phyloP scores from a whole-genome alignment of 2,113 vertebrate species.

The Connochaetes taurinus region DNA sequence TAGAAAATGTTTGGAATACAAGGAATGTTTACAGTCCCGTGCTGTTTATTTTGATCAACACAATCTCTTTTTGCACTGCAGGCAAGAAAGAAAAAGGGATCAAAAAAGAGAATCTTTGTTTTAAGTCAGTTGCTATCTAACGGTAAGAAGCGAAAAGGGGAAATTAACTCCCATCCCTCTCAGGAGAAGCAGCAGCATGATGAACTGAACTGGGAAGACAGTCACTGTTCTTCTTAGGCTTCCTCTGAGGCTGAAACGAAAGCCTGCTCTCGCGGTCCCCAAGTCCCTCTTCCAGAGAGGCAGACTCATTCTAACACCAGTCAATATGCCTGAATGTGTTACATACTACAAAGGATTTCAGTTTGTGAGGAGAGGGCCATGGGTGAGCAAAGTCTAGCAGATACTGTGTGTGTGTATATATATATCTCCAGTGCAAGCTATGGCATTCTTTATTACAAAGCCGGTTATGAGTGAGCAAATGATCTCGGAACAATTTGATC shows the following conservation, averaged over 20 bases:
- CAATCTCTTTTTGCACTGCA: conserved; percentile 61
- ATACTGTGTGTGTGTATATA: neutral
- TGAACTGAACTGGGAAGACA: conserved; percentile 58
- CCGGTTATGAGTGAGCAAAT: neutral
- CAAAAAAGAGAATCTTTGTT: conserved; percentile 34
- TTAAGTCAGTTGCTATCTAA: conserved; percentile 67
- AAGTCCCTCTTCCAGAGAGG: neutral
- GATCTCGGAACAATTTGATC: neutral
- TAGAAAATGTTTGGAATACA: conserved; percentile 44
- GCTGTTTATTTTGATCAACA: conserved; percentile 74
- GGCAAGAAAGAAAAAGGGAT: conserved; percentile 44
- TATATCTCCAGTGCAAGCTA: neutral
- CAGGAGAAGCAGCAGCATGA: neutral
- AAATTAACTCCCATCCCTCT: conserved; percentile 60
- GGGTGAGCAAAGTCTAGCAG: neutral
- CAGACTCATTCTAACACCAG: neutral
- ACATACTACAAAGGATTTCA: neutral
- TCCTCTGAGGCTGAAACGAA: conserved; percentile 35
- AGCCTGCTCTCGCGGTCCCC: neutral
- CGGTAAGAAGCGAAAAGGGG: conserved; percentile 55
- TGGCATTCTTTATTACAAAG: neutral
- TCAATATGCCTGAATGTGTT: neutral
- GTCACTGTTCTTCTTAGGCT: neutral
- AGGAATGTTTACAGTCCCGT: conserved; percentile 52
- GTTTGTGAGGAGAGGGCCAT: fast-evolving